phyloP scores from a whole-genome alignment of 2,797 vertebrate species.

The Microctenopoma stevenorrisi region DNA sequence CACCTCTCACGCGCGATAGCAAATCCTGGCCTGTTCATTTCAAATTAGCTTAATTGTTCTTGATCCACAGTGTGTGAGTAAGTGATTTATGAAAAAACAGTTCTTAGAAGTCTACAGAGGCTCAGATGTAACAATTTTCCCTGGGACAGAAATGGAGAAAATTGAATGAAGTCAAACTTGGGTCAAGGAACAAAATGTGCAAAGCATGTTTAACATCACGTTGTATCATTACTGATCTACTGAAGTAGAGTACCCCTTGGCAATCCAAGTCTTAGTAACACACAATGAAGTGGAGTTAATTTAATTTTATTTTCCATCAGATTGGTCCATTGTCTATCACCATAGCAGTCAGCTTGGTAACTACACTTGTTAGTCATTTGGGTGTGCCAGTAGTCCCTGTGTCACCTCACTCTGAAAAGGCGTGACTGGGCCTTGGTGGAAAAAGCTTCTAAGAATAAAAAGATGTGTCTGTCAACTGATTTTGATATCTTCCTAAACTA shows the following conservation, averaged over 20 bases:
- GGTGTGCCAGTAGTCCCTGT: background rate
- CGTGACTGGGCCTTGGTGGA: background rate
- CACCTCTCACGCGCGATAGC: conserved; percentile 21
- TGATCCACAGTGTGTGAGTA: conserved; percentile 25
- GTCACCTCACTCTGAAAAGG: background rate
- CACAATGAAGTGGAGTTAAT: background rate
- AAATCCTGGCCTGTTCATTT: conserved; percentile 35
- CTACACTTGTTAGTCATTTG: background rate
- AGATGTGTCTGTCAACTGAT: background rate
- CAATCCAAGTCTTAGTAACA: no score
- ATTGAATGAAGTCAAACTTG: background rate
- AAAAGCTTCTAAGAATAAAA: conserved; percentile 2
- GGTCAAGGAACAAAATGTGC: no score
- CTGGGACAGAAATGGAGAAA: background rate
- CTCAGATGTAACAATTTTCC: conserved; percentile 20
- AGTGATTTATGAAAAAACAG: conserved; percentile 31
- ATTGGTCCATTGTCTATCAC: background rate
- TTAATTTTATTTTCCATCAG: background rate
- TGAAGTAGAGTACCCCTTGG: no score
- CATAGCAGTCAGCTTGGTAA: background rate
- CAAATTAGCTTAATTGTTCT: conserved; percentile 36
- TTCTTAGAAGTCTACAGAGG: conserved; percentile 31
- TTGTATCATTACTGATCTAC: no score
- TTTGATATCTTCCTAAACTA: background rate
- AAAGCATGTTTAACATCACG: no score